Evolutionary conservation across 2,113 vertebrate species (phyloP).

Genomic region (Poecile atricapillus): DNA sequence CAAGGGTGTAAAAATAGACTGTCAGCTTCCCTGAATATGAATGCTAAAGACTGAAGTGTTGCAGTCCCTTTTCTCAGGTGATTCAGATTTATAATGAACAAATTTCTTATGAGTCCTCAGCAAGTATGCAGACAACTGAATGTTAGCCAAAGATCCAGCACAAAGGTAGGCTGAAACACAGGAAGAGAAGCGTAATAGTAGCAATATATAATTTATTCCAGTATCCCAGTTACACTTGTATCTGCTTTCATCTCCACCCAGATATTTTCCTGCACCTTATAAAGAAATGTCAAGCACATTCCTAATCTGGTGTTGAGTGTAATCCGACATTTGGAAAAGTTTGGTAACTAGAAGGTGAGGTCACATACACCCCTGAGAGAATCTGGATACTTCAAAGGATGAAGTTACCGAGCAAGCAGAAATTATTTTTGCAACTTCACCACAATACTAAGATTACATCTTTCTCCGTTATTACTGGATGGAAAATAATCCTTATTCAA

Average conservation of each 20-base stretch:
- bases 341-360: constrained; percentile 58
- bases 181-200: constrained; percentile 53
- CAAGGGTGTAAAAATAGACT: background rate
- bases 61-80: background rate
- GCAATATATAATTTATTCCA: constrained; percentile 64
- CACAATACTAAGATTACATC: constrained; percentile 30
- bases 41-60: background rate
- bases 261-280: constrained; percentile 63
- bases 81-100: background rate
- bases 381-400: constrained; percentile 56
- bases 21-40: background rate
- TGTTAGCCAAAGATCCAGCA: constrained; percentile 23
- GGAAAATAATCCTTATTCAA: constrained; percentile 24
- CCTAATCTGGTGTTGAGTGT: constrained; percentile 66
- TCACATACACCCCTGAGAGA: constrained; percentile 55
- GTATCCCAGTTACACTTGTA: constrained; percentile 55
- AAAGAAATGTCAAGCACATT: constrained; percentile 65
- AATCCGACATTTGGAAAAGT: constrained; percentile 68
- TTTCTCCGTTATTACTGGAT: background rate
- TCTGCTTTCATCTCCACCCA: constrained; percentile 65
- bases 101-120: background rate
- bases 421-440: constrained; percentile 50
- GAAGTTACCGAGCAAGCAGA: constrained; percentile 39
- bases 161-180: constrained; percentile 50
- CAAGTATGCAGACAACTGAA: constrained; percentile 19